Percentiles rank a stretch among this genome's conserved stretches.
Evolutionary conservation across 2,888 invertebrate species (phyloP).

Genomic region (Acleris laterana): DNA sequence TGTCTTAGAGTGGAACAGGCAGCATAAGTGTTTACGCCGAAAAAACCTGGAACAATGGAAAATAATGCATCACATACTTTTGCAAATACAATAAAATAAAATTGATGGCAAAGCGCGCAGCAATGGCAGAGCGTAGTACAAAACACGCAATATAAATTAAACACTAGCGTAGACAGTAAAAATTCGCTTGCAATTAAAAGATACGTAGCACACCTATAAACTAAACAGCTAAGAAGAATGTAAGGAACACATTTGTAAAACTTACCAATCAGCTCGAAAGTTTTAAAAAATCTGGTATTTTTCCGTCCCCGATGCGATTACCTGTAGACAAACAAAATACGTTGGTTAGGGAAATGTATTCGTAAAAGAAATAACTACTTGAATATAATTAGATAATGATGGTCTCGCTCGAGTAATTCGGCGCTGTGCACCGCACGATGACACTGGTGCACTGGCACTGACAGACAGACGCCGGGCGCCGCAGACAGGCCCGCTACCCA

Average conservation of each 20-base stretch:
- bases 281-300: conserved; percentile 14
- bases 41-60: conserved; percentile 20
- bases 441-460: too few species aligned
- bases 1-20: neutral
- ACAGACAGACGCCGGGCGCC: too few species aligned
- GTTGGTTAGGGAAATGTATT: neutral
- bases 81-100: neutral
- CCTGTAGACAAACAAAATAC: conserved; percentile 32
- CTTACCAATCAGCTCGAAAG: conserved; percentile 30
- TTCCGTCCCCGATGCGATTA: conserved; percentile 25
- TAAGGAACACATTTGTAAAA: conserved; percentile 13
- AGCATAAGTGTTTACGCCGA: neutral
- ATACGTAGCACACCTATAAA: conserved; percentile 1
- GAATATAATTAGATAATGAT: too few species aligned
- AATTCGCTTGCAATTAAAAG: conserved; percentile 27
- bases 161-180: conserved; percentile 39
- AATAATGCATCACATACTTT: conserved; percentile 6
- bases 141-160: conserved; percentile 39
- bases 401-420: too few species aligned
- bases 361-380: too few species aligned
- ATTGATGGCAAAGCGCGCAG: conserved; percentile 41
- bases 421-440: too few species aligned
- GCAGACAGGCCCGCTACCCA: too few species aligned
- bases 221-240: conserved; percentile 3
- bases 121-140: conserved; percentile 49